These are phyloP conservation scores for Philopedon plagiatum DNA, from an alignment of 2,888 invertebrate genomes.

Conservation along the genomic window DNA sequence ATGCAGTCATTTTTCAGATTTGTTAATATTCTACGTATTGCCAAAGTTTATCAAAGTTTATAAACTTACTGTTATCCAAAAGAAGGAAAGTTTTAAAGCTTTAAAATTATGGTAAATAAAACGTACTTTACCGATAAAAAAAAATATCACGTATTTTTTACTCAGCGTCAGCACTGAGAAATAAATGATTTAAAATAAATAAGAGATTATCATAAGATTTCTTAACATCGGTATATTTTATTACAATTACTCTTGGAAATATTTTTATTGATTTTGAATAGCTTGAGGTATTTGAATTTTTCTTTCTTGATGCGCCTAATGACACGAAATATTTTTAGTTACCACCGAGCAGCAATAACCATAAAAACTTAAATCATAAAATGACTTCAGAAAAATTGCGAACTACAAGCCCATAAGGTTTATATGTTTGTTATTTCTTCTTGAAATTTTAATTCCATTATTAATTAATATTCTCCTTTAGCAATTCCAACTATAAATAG, in stretches of 20 bases:
- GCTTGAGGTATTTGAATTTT: background rate
- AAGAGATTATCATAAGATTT: too few species aligned
- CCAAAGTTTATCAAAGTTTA: too few species aligned
- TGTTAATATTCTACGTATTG: too few species aligned
- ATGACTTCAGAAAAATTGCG: constrained; percentile 16
- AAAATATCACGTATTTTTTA: too few species aligned
- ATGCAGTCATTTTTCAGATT: too few species aligned
- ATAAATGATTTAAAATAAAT: too few species aligned
- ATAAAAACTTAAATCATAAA: constrained; percentile 33
- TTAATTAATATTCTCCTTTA: constrained; percentile 46
- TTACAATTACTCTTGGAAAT: background rate
- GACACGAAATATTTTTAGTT: background rate
- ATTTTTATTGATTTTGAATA: background rate
- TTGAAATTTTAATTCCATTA: constrained; percentile 42
- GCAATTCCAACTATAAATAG: constrained; percentile 36
- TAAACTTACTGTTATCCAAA: too few species aligned
- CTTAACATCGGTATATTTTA: too few species aligned
- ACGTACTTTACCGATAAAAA: too few species aligned
- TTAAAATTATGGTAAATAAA: too few species aligned
- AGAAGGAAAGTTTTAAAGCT: too few species aligned
- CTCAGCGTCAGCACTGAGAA: too few species aligned
- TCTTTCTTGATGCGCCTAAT: background rate
- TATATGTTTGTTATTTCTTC: constrained; percentile 34
- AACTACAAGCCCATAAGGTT: constrained; percentile 18
- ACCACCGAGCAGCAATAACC: background rate